Percentiles rank a stretch among this genome's conserved stretches.
Evolutionary conservation across 2,113 vertebrate genomes (phyloP).

Genomic region (Raja brachyura): DNA sequence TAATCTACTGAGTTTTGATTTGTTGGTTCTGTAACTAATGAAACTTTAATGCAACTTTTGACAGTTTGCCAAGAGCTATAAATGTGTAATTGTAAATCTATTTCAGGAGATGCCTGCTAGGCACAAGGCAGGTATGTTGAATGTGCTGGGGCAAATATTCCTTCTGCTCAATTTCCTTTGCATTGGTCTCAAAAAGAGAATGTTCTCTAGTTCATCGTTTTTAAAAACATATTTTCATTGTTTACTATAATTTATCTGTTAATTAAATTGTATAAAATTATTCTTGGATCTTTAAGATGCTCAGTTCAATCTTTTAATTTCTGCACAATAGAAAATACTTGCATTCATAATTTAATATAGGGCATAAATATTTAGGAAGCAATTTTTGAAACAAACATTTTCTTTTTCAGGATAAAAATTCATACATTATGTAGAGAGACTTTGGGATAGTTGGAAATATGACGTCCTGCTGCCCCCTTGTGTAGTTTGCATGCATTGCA

Average conservation of each 20-base stretch:
- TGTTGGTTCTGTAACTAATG: too few relatives aligned
- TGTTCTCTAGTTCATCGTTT: not conserved
- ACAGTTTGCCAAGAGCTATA: too few relatives aligned
- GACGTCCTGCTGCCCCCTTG: not conserved
- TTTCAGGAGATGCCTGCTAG: too few relatives aligned
- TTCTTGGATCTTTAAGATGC: not conserved
- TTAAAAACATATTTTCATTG: too few relatives aligned
- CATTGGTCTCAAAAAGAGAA: not conserved
- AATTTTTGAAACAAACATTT: not conserved
- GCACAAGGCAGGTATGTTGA: too few relatives aligned
- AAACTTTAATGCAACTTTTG: too few relatives aligned
- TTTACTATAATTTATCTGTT: not conserved
- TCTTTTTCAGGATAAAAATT: not conserved
- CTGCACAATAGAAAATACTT: not conserved
- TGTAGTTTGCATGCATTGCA: not conserved
- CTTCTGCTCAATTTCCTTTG: too few relatives aligned
- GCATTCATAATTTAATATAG: not conserved
- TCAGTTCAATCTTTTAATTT: not conserved
- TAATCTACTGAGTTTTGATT: too few relatives aligned
- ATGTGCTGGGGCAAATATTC: too few relatives aligned
- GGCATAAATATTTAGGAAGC: not conserved
- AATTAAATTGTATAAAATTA: not conserved
- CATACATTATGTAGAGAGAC: not conserved
- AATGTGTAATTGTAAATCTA: too few relatives aligned
- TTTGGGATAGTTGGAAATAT: not conserved